Conservation (phyloP, 2,113 vertebrate species). For the Nansenia antarctica region DNA sequence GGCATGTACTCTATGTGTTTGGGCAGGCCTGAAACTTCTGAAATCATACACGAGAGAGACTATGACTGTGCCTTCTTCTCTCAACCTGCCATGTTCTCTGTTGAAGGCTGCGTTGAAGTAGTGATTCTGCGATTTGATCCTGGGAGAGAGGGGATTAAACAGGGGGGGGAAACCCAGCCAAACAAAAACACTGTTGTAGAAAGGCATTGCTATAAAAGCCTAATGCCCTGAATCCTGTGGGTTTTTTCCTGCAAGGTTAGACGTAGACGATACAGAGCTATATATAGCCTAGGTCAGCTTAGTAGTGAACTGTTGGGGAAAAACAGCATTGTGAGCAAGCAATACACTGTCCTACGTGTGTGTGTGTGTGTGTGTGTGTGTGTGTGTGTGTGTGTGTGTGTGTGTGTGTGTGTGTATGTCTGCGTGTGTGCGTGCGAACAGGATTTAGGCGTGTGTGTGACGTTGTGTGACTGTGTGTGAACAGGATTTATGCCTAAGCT, state of each 20-base stretch:
- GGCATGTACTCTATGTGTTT: slow-evolving; percentile 43
- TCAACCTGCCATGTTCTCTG: slow-evolving; percentile 2
- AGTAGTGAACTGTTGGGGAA: slow-evolving; percentile 19
- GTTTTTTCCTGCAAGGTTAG: slow-evolving; percentile 11
- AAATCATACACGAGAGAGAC: not conserved
- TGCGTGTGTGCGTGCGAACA: not conserved
- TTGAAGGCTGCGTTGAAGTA: slow-evolving; percentile 20
- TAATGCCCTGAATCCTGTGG: not conserved
- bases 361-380: not conserved
- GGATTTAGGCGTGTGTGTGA: not conserved
- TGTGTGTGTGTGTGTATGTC: slow-evolving; percentile 3
- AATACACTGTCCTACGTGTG: slow-evolving; percentile 7
- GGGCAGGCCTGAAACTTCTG: slow-evolving; percentile 45
- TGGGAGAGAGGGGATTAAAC: slow-evolving; percentile 13
- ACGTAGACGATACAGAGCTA: slow-evolving; percentile 2
- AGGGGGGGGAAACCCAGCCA: slow-evolving; percentile 18
- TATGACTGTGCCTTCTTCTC: not conserved
- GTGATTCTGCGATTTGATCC: slow-evolving; percentile 21
- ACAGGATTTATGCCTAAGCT: slow-evolving; percentile 1
- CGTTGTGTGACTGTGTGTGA: too few species aligned
- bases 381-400: not conserved
- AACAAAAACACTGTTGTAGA: slow-evolving; percentile 19
- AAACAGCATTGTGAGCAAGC: slow-evolving; percentile 13
- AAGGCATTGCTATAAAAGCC: slow-evolving; percentile 14
- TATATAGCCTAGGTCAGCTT: slow-evolving; percentile 36